These are phyloP conservation scores for Cettia cetti DNA, from an alignment of 2,113 vertebrate species.

Conservation along the genomic window DNA sequence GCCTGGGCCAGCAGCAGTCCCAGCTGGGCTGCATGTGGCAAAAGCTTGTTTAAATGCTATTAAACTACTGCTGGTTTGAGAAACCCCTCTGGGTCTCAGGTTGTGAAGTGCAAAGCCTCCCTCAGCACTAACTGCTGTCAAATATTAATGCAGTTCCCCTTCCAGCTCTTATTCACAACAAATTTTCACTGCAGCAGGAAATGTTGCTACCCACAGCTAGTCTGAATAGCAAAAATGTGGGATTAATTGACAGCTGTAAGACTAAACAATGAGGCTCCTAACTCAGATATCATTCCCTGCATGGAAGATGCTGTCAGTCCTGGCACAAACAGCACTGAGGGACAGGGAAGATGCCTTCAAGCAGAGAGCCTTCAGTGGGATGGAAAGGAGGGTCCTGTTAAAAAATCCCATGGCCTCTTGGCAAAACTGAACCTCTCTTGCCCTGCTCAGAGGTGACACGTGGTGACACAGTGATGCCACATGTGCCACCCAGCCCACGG, in stretches of 20 bases:
- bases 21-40: background rate
- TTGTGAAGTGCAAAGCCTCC: conserved; percentile 27
- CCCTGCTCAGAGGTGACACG: background rate
- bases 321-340: accelerated
- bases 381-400: background rate
- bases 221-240: conserved; percentile 19
- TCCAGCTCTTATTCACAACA: conserved; percentile 49
- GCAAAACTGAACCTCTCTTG: background rate
- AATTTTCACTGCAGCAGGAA: conserved; percentile 38
- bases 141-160: conserved; percentile 45
- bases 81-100: background rate
- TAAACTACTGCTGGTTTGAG: conserved; percentile 11
- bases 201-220: conserved; percentile 34
- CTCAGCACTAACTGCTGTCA: conserved; percentile 37
- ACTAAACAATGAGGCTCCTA: conserved; percentile 33
- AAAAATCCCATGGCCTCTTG: background rate
- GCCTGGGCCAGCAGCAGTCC: background rate
- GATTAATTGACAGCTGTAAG: conserved; percentile 48
- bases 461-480: background rate
- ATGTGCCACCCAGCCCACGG: background rate
- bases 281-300: background rate
- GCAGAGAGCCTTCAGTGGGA: background rate
- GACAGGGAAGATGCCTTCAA: background rate
- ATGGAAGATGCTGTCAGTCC: background rate
- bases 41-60: background rate